Conservation (phyloP, 2,113 vertebrate genomes). For the Lepus americanus region DNA sequence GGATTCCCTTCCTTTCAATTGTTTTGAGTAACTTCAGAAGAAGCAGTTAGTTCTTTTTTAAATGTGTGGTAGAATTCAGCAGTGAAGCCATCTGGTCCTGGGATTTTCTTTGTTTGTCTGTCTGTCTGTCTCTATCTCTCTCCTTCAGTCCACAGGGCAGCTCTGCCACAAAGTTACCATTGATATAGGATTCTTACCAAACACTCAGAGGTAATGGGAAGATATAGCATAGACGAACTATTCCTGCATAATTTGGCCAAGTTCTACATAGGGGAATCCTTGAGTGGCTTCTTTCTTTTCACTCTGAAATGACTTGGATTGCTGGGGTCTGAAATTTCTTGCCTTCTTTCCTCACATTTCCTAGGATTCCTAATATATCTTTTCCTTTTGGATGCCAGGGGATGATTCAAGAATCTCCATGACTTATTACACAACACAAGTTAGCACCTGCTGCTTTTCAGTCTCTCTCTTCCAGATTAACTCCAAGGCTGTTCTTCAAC, state of each 20-base stretch:
- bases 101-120: too few relatives aligned
- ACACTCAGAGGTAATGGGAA: not conserved
- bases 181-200: not conserved
- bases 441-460: not conserved
- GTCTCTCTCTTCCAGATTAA: not conserved
- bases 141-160: not conserved
- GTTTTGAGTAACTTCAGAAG: too few relatives aligned
- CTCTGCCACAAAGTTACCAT: not conserved
- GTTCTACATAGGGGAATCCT: not conserved
- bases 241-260: not conserved
- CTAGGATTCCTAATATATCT: not conserved
- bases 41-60: too few relatives aligned
- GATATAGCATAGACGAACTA: not conserved
- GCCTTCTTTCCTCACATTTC: not conserved
- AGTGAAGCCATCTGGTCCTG: too few relatives aligned
- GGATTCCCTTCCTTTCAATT: too few relatives aligned
- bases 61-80: too few relatives aligned
- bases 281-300: not conserved
- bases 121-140: not conserved
- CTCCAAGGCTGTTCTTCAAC: not conserved
- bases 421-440: not conserved
- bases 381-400: not conserved
- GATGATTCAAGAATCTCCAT: not conserved
- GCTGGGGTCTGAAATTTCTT: not conserved
- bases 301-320: not conserved